phyloP scores from a whole-genome alignment of 2,797 vertebrate genomes.

The Anguilla megastoma region DNA sequence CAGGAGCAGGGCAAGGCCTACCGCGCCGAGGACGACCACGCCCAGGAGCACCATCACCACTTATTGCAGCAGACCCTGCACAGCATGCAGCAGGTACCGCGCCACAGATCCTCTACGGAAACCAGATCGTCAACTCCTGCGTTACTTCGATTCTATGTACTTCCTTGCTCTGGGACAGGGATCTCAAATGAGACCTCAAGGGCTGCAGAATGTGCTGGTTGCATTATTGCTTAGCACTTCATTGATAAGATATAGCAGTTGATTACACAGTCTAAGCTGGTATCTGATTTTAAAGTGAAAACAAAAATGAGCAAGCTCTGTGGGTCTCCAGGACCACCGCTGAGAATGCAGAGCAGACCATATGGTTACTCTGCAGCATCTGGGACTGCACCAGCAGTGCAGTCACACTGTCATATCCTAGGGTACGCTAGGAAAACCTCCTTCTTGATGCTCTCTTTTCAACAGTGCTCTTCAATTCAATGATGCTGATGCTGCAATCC shows the following conservation, averaged over 20 bases:
- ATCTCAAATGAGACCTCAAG: neutral
- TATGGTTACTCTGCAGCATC: neutral
- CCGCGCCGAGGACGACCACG: conserved; percentile 77
- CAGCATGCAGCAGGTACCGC: conserved; percentile 89
- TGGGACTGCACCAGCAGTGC: neutral
- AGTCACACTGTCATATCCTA: neutral
- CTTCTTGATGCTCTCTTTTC: neutral
- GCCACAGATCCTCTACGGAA: neutral
- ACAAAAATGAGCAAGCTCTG: neutral
- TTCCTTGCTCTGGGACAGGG: neutral
- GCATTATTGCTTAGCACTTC: neutral
- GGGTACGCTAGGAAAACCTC: neutral
- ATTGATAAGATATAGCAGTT: neutral
- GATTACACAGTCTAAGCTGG: neutral
- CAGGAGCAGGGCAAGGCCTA: conserved; percentile 81
- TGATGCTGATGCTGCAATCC: neutral
- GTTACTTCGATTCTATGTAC: neutral
- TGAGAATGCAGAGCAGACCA: neutral
- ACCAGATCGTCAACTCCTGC: neutral
- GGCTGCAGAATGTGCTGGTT: neutral
- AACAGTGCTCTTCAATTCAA: neutral
- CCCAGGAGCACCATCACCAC: conserved; percentile 84
- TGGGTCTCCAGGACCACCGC: neutral
- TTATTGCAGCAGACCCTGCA: conserved; percentile 90
- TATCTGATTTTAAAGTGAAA: neutral